These are phyloP conservation scores for Hypocryptadius cinnamomeus DNA, from an alignment of 2,113 vertebrate genomes.

Conservation along the genomic window DNA sequence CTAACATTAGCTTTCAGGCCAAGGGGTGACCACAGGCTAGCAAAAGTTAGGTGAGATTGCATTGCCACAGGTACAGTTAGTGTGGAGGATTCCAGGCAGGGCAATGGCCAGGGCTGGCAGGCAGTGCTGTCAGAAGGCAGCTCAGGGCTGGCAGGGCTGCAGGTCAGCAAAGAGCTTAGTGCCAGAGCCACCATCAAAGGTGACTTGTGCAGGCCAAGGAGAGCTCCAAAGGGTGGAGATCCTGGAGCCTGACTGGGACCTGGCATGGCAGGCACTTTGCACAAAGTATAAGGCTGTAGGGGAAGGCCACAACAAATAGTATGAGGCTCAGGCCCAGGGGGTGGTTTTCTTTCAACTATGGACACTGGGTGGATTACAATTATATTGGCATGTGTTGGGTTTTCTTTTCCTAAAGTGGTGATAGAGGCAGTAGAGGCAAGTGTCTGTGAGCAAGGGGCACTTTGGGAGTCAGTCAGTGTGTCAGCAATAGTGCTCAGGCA, in stretches of 20 bases:
- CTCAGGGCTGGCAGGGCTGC: rapidly evolving
- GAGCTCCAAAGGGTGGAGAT: not conserved
- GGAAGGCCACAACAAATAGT: not conserved
- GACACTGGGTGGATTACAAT: not conserved
- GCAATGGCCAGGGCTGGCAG: not conserved
- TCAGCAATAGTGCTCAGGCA: not conserved
- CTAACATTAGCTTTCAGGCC: not conserved
- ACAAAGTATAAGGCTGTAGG: not conserved
- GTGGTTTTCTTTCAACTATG: not conserved
- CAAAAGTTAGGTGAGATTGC: not conserved
- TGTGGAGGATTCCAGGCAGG: not conserved
- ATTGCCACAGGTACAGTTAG: too few relatives aligned
- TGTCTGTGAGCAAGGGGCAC: not conserved
- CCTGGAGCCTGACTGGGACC: not conserved
- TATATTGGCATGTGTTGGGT: rapidly evolving
- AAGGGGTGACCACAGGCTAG: not conserved
- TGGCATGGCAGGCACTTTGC: not conserved
- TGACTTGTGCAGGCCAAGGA: not conserved
- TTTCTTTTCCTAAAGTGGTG: not conserved
- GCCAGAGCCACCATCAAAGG: not conserved
- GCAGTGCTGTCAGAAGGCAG: not conserved
- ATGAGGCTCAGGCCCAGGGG: not conserved
- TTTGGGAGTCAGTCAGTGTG: not conserved
- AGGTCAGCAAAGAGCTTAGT: not conserved
- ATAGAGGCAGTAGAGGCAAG: not conserved